Evolutionary conservation across 2,113 vertebrate genomes (phyloP).

Genomic region (Ictalurus punctatus): DNA sequence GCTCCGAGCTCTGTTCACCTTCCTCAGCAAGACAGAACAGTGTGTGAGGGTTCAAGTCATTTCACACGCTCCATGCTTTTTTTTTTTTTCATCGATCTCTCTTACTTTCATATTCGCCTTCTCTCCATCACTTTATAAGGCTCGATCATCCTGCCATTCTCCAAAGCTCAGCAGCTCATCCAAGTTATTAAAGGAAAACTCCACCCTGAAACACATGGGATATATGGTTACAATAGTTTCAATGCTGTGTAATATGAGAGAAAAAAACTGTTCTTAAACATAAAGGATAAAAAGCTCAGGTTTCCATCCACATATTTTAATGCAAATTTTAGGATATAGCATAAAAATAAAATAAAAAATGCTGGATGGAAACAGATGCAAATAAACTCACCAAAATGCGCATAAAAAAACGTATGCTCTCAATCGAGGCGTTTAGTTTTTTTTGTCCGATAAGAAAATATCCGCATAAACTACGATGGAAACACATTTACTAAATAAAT

Average conservation of each 20-base stretch:
- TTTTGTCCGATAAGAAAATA: too few relatives aligned
- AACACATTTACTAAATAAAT: too few relatives aligned
- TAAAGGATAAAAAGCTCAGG: neutral
- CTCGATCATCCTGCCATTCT: neutral
- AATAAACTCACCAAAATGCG: too few relatives aligned
- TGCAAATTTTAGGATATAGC: too few relatives aligned
- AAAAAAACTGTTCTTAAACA: neutral
- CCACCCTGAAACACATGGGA: neutral
- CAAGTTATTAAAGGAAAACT: conserved; percentile 1
- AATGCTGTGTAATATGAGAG: neutral
- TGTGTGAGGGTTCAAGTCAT: conserved; percentile 63
- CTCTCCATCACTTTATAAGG: neutral
- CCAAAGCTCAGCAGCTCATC: neutral
- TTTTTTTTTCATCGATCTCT: neutral
- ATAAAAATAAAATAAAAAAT: too few relatives aligned
- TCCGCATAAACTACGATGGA: too few relatives aligned
- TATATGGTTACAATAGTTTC: neutral
- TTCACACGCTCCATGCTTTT: conserved; percentile 27
- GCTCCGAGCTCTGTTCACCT: conserved; percentile 35
- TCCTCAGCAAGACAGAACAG: conserved; percentile 46
- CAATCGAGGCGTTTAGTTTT: too few relatives aligned
- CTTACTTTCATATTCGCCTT: neutral
- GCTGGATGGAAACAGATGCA: too few relatives aligned
- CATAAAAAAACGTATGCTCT: too few relatives aligned
- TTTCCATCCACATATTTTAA: neutral